Conservation (phyloP, 2,888 invertebrate genomes). For the Lordiphosa andalusiaca region DNA sequence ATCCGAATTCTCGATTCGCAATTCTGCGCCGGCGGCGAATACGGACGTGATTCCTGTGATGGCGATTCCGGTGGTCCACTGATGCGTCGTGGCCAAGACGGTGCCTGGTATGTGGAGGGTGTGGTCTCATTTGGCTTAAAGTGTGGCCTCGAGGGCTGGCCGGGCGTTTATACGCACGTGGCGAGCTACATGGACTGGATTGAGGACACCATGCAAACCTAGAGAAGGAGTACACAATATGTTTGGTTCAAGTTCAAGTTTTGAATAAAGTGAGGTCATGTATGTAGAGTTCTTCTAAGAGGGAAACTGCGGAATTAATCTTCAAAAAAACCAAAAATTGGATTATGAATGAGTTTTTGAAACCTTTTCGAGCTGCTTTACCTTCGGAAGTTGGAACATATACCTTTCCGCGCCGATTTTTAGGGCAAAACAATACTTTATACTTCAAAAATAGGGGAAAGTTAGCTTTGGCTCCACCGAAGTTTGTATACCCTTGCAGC, state of each 20-base stretch:
- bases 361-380: too few relatives aligned
- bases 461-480: too few relatives aligned
- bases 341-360: too few relatives aligned
- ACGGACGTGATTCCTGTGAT: conserved; percentile 82
- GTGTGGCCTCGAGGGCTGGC: conserved; percentile 82
- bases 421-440: too few relatives aligned
- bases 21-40: conserved; percentile 80
- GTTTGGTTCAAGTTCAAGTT: conserved; percentile 53
- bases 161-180: conserved; percentile 87
- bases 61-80: conserved; percentile 86
- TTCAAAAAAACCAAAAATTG: too few relatives aligned
- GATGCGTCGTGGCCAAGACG: conserved; percentile 76
- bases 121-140: conserved; percentile 82
- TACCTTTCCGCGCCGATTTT: too few relatives aligned
- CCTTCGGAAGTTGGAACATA: too few relatives aligned
- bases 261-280: conserved; percentile 54
- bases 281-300: too few relatives aligned
- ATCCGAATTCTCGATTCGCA: conserved; percentile 64
- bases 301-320: too few relatives aligned
- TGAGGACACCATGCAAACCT: conserved; percentile 81
- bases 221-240: conserved; percentile 27
- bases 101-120: conserved; percentile 78
- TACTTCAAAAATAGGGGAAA: too few relatives aligned
- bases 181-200: conserved; percentile 86
- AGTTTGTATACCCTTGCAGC: too few relatives aligned